phyloP scores from a whole-genome alignment of 2,888 invertebrate genomes.

The Eulithis testata region DNA sequence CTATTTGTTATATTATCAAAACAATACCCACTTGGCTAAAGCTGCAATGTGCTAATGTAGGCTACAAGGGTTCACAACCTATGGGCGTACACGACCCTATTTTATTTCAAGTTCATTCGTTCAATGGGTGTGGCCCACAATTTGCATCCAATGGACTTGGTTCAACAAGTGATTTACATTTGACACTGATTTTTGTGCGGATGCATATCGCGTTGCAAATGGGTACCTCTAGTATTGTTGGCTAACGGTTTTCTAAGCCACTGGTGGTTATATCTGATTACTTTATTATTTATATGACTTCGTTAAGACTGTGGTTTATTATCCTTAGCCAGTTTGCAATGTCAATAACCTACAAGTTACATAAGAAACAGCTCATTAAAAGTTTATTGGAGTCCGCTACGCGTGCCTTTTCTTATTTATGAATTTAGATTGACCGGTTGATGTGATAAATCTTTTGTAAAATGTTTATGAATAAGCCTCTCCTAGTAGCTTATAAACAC shows the following conservation, averaged over 20 bases:
- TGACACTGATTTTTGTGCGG: constrained; percentile 32
- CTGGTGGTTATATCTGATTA: constrained; percentile 36
- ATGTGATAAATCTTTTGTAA: constrained; percentile 41
- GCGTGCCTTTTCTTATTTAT: no score
- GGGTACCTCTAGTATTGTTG: constrained; percentile 4
- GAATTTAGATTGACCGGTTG: constrained; percentile 40
- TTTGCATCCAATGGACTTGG: constrained; percentile 60
- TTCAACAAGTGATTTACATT: constrained; percentile 39
- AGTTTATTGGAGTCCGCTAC: neutral
- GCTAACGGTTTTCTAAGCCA: constrained; percentile 22
- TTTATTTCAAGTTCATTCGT: constrained; percentile 59
- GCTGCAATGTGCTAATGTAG: constrained; percentile 31
- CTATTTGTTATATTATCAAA: constrained; percentile 30
- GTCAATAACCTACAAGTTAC: constrained; percentile 8
- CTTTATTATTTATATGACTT: constrained; percentile 36
- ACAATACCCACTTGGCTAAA: constrained; percentile 34
- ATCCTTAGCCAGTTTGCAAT: no score
- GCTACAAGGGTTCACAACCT: constrained; percentile 62
- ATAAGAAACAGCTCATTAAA: constrained; percentile 6
- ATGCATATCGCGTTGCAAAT: constrained; percentile 30
- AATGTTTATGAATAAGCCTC: constrained; percentile 43
- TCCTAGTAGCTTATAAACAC: constrained; percentile 49
- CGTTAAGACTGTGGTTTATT: constrained; percentile 10
- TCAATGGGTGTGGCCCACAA: constrained; percentile 57
- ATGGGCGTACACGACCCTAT: constrained; percentile 59